Evolutionary conservation across 2,797 vertebrate genomes (phyloP).

Genomic region (Melanotaenia maccullochi): DNA sequence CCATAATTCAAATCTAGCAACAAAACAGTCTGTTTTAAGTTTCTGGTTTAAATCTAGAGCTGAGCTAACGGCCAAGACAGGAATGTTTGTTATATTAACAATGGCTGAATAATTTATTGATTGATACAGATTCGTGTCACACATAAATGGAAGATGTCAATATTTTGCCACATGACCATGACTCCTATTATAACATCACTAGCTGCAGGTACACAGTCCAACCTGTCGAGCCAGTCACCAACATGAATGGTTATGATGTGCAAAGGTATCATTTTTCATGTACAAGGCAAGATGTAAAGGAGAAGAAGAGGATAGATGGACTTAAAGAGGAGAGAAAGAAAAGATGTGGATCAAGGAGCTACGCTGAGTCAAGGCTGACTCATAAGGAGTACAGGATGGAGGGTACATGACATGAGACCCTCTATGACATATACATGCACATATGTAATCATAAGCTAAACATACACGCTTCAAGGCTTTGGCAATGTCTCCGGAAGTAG

Average conservation of each 20-base stretch:
- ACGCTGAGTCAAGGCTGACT: conserved; percentile 67
- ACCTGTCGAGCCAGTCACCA: conserved; percentile 29
- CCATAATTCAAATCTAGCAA: conserved; percentile 30
- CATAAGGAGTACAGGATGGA: conserved; percentile 62
- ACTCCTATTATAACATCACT: background rate
- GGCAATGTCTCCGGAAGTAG: conserved; percentile 57
- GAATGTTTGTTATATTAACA: conserved; percentile 29
- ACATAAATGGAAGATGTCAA: conserved; percentile 18
- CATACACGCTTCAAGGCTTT: conserved; percentile 40
- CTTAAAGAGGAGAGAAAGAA: conserved; percentile 36
- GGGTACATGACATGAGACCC: conserved; percentile 51
- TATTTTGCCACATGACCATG: conserved; percentile 23
- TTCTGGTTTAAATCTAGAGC: conserved; percentile 11
- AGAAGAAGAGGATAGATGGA: conserved; percentile 35
- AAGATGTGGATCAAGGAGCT: conserved; percentile 46
- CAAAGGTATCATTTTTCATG: conserved; percentile 31
- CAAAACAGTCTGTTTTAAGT: conserved; percentile 27
- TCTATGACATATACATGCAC: conserved; percentile 30
- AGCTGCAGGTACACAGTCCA: conserved; percentile 17
- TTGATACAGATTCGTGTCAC: conserved; percentile 33
- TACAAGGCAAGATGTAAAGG: conserved; percentile 38
- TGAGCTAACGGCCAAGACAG: conserved; percentile 5
- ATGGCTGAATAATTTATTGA: conserved; percentile 30
- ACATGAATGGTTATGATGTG: conserved; percentile 14
- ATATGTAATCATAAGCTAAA: conserved; percentile 16